Evolutionary conservation across 2,888 invertebrate species (phyloP), one percentile per base, ranked within the genome.

Genomic region (Hyposoter dolosus): DNA sequence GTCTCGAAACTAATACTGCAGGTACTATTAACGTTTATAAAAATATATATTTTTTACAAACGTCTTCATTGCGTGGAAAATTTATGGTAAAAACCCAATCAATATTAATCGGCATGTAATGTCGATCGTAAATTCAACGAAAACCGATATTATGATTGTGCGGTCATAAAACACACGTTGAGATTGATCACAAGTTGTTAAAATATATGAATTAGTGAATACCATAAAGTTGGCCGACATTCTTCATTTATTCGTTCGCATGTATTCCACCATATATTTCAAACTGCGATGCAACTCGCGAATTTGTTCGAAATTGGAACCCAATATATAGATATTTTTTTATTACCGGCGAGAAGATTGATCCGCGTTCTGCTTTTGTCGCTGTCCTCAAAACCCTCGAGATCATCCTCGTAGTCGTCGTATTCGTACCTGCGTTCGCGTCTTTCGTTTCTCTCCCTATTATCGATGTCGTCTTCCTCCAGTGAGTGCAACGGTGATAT

Each of bases 371-470:
- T 91, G 88, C 91, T 89, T 84, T 90, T 88, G 79, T 92, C 91
- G 80, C 92, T 92, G 90, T 92, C 92, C 88, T 92, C 92, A 84
- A 90, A 90, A 79, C 91, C 92, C 71, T 92, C 90, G 84, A 92
- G 91, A 89, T 92, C 92, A 80, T 92, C 92, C 85, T 89, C 91
- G 78, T 92, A 92, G 89, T 92, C 92, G 19, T 92, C 91, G 72
- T 92, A 91, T 82, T 92, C 92, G 82, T 92, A 90, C 19, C 85
- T 87, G 7, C 77, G 88, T 15, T 89, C 89, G 60, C 86, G 83
- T 82, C 85, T 88, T 72, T 90, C 89, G 80, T 88, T 90, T 85
- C 60, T 53, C 88, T 88, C 86, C 63, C 77, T 88, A 72, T 76
- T 83, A 53, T 83, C 81, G 10, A 77, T 76, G 66, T 66, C 72